These are phyloP conservation scores for Ophioninae sp. DNA, from an alignment of 2,888 invertebrate species.

Conservation along the genomic window DNA sequence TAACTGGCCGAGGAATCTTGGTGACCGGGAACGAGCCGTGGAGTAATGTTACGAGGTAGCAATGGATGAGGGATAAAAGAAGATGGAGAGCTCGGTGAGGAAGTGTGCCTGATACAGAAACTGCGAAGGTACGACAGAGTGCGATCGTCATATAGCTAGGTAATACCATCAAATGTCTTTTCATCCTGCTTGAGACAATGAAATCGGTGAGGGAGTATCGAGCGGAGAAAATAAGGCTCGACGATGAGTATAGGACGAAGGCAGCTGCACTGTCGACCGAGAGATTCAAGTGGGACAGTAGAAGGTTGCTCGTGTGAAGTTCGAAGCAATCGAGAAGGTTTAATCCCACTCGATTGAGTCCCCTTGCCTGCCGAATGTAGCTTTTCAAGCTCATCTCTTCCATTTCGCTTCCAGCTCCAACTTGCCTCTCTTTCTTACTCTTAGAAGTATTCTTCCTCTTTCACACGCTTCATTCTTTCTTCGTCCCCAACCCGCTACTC, in stretches of 20 bases:
- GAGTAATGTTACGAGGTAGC: conserved; percentile 31
- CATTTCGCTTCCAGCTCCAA: conserved; percentile 47
- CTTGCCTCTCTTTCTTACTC: conserved; percentile 66
- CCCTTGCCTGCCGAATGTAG: conserved; percentile 71
- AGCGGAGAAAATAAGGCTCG: conserved; percentile 49
- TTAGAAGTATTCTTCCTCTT: conserved; percentile 55
- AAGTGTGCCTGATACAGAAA: conserved; percentile 47
- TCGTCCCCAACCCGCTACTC: conserved; percentile 39
- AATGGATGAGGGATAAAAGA: conserved; percentile 38
- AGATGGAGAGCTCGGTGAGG: conserved; percentile 33
- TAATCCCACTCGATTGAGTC: conserved; percentile 80
- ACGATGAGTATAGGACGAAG: conserved; percentile 33
- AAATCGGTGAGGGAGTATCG: conserved; percentile 53
- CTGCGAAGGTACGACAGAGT: conserved; percentile 54
- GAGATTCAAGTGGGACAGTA: conserved; percentile 30
- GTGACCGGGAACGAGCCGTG: conserved; percentile 47
- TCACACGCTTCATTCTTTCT: conserved; percentile 61
- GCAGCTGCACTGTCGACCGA: conserved; percentile 18
- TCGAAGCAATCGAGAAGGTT: conserved; percentile 80
- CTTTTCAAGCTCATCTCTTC: conserved; percentile 58
- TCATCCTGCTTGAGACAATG: conserved; percentile 63
- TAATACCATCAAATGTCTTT: conserved; percentile 67
- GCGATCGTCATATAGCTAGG: conserved; percentile 52
- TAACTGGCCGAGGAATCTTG: conserved; percentile 71
- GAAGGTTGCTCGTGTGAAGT: conserved; percentile 76